A percentile compares a stretch with the other conserved stretches of the same genome.
Conservation (phyloP, 2,888 invertebrate species). For the Strigamia crassipes region DNA sequence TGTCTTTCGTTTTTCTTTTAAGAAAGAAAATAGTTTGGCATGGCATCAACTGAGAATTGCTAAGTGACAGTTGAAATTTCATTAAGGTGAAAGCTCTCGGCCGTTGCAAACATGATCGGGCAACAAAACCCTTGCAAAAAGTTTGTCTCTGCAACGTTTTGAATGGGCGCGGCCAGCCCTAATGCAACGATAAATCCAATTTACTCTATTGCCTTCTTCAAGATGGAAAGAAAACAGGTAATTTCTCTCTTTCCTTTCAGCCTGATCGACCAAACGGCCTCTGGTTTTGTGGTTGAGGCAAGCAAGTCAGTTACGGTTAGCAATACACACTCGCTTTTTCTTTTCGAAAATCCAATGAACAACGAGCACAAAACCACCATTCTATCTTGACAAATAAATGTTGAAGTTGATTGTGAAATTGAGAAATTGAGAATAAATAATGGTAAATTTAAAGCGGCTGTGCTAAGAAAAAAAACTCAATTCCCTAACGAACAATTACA, state of each 20-base stretch:
- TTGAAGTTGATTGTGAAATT: background rate
- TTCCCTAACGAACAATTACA: background rate
- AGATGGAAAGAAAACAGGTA: conserved; percentile 21
- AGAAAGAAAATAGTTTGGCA: background rate
- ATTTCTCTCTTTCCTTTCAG: conserved; percentile 16
- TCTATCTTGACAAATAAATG: background rate
- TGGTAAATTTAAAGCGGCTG: background rate
- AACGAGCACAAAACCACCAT: background rate
- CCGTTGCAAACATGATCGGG: conserved; percentile 11
- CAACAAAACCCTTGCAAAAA: background rate
- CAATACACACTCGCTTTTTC: background rate
- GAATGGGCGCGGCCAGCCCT: background rate
- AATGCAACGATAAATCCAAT: conserved; percentile 21
- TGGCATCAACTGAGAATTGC: background rate
- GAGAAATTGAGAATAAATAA: background rate
- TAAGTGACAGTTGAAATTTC: background rate
- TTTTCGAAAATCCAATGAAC: background rate
- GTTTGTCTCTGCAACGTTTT: conserved; percentile 16
- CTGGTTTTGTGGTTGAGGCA: conserved; percentile 15
- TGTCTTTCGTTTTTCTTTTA: background rate
- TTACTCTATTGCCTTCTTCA: conserved; percentile 12
- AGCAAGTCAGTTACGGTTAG: conserved; percentile 10
- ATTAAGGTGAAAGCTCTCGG: conserved; percentile 13
- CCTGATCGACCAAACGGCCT: background rate
- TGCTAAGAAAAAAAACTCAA: background rate